Base-by-base conservation (phyloP, 2,797 vertebrate genomes). In the Siniperca scherzeri region DNA sequence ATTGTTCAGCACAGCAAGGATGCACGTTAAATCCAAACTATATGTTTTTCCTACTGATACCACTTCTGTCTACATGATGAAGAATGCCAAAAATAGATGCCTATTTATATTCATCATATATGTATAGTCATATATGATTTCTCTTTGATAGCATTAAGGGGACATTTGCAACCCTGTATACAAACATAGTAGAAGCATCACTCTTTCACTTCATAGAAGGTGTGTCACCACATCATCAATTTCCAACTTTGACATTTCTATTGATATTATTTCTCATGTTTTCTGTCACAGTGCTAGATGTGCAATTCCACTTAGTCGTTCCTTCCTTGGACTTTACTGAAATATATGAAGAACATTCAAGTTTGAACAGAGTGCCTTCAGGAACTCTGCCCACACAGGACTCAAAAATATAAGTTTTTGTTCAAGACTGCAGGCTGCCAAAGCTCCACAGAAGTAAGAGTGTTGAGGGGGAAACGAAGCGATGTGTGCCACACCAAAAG, bases 1-100 rank as follows among this genome's bases (percentile, higher is more conserved):
- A 79, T 90, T 93, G 84, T 95, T 95, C 92, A 95, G 94, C 93
- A 95, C 92, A 94, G 92, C 10, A 64, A 93, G 93, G 94, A 95
- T 89, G 94, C 86, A 89, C 87, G 77, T 89, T 83, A 73, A 69
- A 84, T 85, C 77, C 81, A 91, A 72, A 66, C 55, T 75, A 40
- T 19, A 74, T 40, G 70, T 81, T 79, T 73, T 68, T 73, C 87
- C 89, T 82, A 70, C 79, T 55, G 21, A 88, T 87, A 81, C 53
- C 70, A 79, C 85, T 80, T 77, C 89, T 91, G 93, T 94, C 91
- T 90, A 92, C 90, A 77, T 67, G 78, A 91, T 88, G 87, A 88
- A 94, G 92, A 94, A 96, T 91, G 92, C 91, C 94, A 94, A 93
- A 90, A 96, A 93, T 94, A 81, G 86, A 94, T 62, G 70, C 74